Percentiles rank a stretch among this genome's conserved stretches.
phyloP scores from a whole-genome alignment of 2,113 vertebrate genomes.

The Etheostoma spectabile region DNA sequence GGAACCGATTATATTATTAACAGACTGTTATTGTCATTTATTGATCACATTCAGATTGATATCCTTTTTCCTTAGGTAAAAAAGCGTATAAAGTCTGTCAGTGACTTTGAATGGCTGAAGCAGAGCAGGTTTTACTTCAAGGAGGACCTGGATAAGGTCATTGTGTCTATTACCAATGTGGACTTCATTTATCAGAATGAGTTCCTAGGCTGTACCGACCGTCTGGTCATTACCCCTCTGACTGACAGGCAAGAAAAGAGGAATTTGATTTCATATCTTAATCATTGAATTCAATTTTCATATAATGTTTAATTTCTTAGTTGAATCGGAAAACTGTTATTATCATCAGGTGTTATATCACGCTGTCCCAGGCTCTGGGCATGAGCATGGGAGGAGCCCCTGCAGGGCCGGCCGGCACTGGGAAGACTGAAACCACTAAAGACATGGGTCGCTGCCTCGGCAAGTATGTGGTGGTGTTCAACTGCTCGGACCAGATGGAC shows the following conservation, averaged over 20 bases:
- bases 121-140: slow-evolving; percentile 92
- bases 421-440: slow-evolving; percentile 84
- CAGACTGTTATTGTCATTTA: not conserved
- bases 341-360: slow-evolving; percentile 88
- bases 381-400: slow-evolving; percentile 94
- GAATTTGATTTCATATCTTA: not conserved
- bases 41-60: not conserved
- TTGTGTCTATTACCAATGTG: slow-evolving; percentile 91
- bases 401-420: slow-evolving; percentile 87
- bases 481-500: slow-evolving; percentile 94
- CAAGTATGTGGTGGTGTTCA: slow-evolving; percentile 92
- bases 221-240: slow-evolving; percentile 92
- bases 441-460: slow-evolving; percentile 92
- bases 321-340: not conserved
- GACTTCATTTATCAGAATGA: slow-evolving; percentile 93
- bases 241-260: slow-evolving; percentile 87
- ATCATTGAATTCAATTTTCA: not conserved
- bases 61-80: slow-evolving; percentile 82
- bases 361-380: slow-evolving; percentile 88
- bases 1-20: not conserved
- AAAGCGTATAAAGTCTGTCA: slow-evolving; percentile 86
- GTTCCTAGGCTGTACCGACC: slow-evolving; percentile 92
- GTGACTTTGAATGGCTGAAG: slow-evolving; percentile 93
- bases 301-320: not conserved
- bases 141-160: slow-evolving; percentile 83